phyloP scores from a whole-genome alignment of 1,140 invertebrate species.

The Zaprionus kolodkinae region DNA sequence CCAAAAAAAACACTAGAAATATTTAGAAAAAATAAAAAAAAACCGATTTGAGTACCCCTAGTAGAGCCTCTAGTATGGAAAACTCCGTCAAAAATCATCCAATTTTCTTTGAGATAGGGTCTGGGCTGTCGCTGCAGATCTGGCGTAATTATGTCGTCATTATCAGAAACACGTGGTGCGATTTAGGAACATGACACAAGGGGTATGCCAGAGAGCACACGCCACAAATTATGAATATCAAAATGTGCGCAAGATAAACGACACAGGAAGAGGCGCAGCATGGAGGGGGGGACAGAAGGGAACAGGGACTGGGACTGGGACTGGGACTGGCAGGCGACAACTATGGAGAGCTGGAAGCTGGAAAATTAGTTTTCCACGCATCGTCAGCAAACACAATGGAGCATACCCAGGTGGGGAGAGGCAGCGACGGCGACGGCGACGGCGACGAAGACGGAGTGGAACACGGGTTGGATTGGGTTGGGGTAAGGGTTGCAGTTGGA shows the following conservation, averaged over 20 bases:
- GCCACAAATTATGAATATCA: constrained; percentile 82
- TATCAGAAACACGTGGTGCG: constrained; percentile 81
- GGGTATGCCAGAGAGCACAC: constrained; percentile 50
- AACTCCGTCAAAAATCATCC: no score
- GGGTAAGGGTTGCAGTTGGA: neutral
- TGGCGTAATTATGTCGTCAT: constrained; percentile 77
- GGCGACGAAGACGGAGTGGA: neutral
- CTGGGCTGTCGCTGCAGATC: neutral
- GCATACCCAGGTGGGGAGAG: constrained; percentile 39
- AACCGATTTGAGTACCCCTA: no score
- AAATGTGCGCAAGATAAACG: constrained; percentile 66
- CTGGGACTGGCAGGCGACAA: constrained; percentile 5
- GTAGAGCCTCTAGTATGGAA: no score
- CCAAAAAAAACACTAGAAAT: no score
- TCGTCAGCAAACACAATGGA: constrained; percentile 77
- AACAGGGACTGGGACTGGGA: neutral
- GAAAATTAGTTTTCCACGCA: constrained; percentile 81
- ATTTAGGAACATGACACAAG: constrained; percentile 73
- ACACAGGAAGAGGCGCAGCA: constrained; percentile 70
- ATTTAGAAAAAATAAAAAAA: no score
- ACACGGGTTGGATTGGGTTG: neutral
- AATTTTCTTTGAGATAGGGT: no score
- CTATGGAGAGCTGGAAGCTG: constrained; percentile 32
- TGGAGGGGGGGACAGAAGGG: no score
- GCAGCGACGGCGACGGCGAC: neutral